Conservation (phyloP, 2,888 invertebrate genomes). For the Sinohyriopsis cumingii region DNA sequence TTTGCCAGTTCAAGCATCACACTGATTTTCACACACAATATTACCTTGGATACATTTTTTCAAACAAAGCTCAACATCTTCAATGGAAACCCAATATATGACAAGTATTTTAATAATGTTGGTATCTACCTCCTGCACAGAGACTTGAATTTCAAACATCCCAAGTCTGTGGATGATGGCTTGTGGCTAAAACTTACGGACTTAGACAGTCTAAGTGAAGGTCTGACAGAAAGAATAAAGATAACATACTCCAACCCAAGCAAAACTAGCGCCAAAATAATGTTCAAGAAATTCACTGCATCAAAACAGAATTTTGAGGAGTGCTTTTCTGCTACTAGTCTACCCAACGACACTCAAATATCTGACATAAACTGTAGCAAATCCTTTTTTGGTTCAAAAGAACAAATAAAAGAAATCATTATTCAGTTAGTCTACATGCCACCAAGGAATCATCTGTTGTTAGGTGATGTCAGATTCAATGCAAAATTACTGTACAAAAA, state of each 20-base stretch:
- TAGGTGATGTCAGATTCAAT: slow-evolving; percentile 50
- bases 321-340: slow-evolving; percentile 37
- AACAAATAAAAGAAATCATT: slow-evolving; percentile 17
- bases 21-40: slow-evolving; percentile 39
- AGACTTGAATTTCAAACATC: slow-evolving; percentile 12
- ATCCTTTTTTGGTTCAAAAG: slow-evolving; percentile 9
- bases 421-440: slow-evolving; percentile 31
- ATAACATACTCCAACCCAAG: slow-evolving; percentile 8
- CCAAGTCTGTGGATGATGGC: slow-evolving; percentile 5
- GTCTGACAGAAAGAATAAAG: slow-evolving; percentile 20
- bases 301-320: slow-evolving; percentile 23
- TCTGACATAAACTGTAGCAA: slow-evolving; percentile 17
- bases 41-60: slow-evolving; percentile 24
- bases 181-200: slow-evolving; percentile 44
- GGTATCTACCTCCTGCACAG: slow-evolving; percentile 49
- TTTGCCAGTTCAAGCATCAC: slow-evolving; percentile 27
- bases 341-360: slow-evolving; percentile 6
- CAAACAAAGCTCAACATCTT: slow-evolving; percentile 29
- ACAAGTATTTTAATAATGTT: slow-evolving; percentile 49
- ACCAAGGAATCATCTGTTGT: slow-evolving; percentile 26
- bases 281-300: slow-evolving; percentile 23
- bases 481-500: slow-evolving; percentile 16
- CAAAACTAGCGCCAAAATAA: slow-evolving; percentile 18
- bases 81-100: slow-evolving; percentile 25
- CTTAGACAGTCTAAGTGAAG: slow-evolving; percentile 19